Conservation (phyloP, 2,797 vertebrate species). For the Syngnathus acus region DNA sequence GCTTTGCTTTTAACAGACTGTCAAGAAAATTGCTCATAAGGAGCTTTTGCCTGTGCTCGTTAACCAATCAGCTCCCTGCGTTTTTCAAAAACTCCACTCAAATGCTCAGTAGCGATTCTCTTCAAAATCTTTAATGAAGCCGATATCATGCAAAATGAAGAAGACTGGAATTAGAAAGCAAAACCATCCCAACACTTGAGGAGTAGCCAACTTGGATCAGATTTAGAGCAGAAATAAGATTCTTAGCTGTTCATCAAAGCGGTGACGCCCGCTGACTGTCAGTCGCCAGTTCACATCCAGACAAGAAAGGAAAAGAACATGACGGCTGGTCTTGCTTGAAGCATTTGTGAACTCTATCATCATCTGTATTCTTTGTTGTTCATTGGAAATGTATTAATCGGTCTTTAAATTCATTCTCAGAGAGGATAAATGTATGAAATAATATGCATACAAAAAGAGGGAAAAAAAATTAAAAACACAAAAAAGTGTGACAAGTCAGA, state of each 20-base stretch:
- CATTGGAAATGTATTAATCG: constrained; percentile 20
- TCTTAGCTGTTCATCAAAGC: too few species aligned
- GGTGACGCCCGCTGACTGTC: not conserved
- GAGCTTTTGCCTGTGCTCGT: too few species aligned
- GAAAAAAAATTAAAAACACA: constrained; percentile 31
- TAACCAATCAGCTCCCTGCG: too few species aligned
- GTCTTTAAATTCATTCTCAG: constrained; percentile 30
- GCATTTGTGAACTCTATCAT: constrained; percentile 3
- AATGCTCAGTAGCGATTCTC: constrained; percentile 30
- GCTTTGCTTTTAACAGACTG: too few species aligned
- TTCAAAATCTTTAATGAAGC: constrained; percentile 76
- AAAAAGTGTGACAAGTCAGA: constrained; percentile 35
- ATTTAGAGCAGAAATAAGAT: not conserved
- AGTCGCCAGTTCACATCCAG: not conserved
- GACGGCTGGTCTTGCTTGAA: constrained; percentile 23
- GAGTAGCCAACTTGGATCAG: constrained; percentile 11
- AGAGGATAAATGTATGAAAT: constrained; percentile 22
- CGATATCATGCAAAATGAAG: constrained; percentile 63
- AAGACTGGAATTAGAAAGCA: constrained; percentile 31
- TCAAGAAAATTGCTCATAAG: too few species aligned
- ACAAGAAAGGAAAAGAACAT: not conserved
- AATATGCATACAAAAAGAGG: constrained; percentile 12
- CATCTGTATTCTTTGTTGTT: constrained; percentile 15
- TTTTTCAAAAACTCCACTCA: not conserved
- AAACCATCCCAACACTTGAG: constrained; percentile 35